phyloP scores from a whole-genome alignment of 2,888 invertebrate species.

The Halocaridina rubra region DNA sequence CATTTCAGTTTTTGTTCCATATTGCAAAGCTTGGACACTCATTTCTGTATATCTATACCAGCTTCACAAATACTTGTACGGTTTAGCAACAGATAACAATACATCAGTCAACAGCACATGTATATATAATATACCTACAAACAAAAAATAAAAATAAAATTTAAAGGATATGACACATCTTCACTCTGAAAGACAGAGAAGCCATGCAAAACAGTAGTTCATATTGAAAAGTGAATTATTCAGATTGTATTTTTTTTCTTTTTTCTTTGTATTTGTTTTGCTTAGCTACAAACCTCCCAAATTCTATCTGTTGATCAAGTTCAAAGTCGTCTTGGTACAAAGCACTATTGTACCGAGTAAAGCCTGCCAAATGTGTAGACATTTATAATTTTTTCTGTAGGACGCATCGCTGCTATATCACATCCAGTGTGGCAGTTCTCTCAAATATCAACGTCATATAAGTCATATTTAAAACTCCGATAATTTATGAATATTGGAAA shows the following conservation, averaged over 20 bases:
- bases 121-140: conserved; percentile 41
- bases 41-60: neutral
- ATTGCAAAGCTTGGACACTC: neutral
- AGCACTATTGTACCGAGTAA: conserved; percentile 57
- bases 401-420: conserved; percentile 40
- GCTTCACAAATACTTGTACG: conserved; percentile 1
- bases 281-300: conserved; percentile 46
- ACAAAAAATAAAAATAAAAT: neutral
- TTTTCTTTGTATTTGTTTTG: conserved; percentile 47
- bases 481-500: no score
- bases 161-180: no score
- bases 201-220: conserved; percentile 39
- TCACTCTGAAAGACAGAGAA: conserved; percentile 55
- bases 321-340: conserved; percentile 60
- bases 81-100: no score
- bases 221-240: conserved; percentile 46
- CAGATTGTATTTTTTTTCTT: conserved; percentile 15
- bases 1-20: no score
- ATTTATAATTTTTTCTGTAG: conserved; percentile 32
- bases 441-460: no score
- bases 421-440: conserved; percentile 45
- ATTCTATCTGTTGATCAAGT: conserved; percentile 49
- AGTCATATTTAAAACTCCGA: no score
- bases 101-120: conserved; percentile 53
- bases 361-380: conserved; percentile 58